Percentiles rank a stretch among this genome's conserved stretches.
These are phyloP conservation scores for Periophthalmodon schlosseri DNA, from an alignment of 2,113 vertebrate species.

Conservation along the genomic window DNA sequence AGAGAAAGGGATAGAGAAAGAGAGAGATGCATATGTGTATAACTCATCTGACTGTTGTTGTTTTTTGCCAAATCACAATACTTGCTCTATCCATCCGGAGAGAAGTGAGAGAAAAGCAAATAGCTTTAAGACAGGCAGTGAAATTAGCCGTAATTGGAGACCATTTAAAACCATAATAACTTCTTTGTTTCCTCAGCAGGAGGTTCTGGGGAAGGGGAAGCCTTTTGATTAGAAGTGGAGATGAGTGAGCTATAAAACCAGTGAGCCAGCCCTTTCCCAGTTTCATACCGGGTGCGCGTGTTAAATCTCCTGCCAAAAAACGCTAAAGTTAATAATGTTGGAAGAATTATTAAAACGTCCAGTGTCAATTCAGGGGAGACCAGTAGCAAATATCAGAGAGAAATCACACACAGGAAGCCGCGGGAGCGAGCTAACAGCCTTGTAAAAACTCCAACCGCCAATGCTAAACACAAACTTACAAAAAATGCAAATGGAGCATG, in stretches of 20 bases:
- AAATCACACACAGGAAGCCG: slow-evolving; percentile 31
- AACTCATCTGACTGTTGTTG: slow-evolving; percentile 32
- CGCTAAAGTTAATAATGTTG: slow-evolving; percentile 39
- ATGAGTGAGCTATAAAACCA: slow-evolving; percentile 70
- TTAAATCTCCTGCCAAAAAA: slow-evolving; percentile 44
- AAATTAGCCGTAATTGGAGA: slow-evolving; percentile 74
- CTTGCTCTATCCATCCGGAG: slow-evolving; percentile 45
- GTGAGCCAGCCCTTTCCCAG: slow-evolving; percentile 51
- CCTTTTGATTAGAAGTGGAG: slow-evolving; percentile 71
- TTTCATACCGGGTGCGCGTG: slow-evolving; percentile 28
- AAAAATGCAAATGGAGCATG: slow-evolving; percentile 62
- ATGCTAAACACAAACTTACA: slow-evolving; percentile 50
- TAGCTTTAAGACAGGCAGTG: slow-evolving; percentile 64
- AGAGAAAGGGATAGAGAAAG: not conserved
- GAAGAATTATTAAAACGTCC: slow-evolving; percentile 44
- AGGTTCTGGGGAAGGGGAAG: slow-evolving; percentile 50
- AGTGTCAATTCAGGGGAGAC: slow-evolving; percentile 25
- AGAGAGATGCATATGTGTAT: slow-evolving; percentile 45
- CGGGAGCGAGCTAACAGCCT: slow-evolving; percentile 40
- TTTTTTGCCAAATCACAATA: slow-evolving; percentile 48
- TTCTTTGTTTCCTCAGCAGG: slow-evolving; percentile 65
- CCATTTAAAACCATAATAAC: slow-evolving; percentile 75
- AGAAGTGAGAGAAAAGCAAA: slow-evolving; percentile 64
- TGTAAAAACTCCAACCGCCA: slow-evolving; percentile 45
- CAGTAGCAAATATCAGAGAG: slow-evolving; percentile 29